phyloP scores from a whole-genome alignment of 2,888 invertebrate genomes.

The Linnaemya vulpina region DNA sequence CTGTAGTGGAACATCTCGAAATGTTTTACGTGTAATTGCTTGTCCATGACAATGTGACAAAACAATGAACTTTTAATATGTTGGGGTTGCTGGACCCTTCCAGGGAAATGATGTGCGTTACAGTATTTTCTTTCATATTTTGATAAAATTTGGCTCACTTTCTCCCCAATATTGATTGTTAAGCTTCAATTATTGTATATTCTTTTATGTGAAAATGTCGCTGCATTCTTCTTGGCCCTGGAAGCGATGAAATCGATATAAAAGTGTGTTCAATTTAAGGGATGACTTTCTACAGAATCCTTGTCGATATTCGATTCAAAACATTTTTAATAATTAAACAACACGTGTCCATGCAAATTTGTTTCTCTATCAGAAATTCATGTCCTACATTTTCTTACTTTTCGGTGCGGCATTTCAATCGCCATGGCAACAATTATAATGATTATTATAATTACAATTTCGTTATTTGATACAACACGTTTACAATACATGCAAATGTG shows the following conservation, averaged over 20 bases:
- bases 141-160: not conserved
- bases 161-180: not conserved
- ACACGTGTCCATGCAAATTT: constrained; percentile 69
- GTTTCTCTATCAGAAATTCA: constrained; percentile 6
- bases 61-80: too few relatives aligned
- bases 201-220: not conserved
- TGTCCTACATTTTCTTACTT: constrained; percentile 47
- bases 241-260: not conserved
- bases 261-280: constrained; percentile 6
- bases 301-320: constrained; percentile 24
- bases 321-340: constrained; percentile 63
- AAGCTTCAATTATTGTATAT: not conserved
- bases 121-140: not conserved
- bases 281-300: constrained; percentile 25
- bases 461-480: constrained; percentile 64
- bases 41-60: too few relatives aligned
- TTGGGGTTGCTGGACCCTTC: too few relatives aligned
- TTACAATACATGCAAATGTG: not conserved
- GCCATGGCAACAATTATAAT: constrained; percentile 69
- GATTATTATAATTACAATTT: constrained; percentile 67
- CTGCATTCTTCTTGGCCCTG: not conserved
- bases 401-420: constrained; percentile 51
- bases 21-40: too few relatives aligned
- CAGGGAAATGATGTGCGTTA: too few relatives aligned
- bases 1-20: too few relatives aligned